These are phyloP conservation scores for Rhynchophorus ferrugineus DNA, from an alignment of 1,140 invertebrate genomes.

Conservation along the genomic window DNA sequence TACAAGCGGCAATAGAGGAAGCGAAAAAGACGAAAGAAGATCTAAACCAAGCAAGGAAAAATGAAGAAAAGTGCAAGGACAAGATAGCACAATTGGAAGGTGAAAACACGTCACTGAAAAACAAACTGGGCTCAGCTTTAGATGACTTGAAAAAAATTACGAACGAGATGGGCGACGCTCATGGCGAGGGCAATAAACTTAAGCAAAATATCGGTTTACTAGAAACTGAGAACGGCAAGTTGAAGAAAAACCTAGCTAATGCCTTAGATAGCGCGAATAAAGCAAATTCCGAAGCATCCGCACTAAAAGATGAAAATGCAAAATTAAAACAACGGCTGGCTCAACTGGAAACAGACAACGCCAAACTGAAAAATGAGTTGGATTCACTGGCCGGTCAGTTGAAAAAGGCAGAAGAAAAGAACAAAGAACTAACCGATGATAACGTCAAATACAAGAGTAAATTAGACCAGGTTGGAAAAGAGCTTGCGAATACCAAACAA, in stretches of 20 bases:
- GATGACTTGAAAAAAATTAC: slow-evolving; percentile 23
- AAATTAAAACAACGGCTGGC: slow-evolving; percentile 17
- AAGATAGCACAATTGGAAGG: slow-evolving; percentile 19
- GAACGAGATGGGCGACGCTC: slow-evolving; percentile 14
- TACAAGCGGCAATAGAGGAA: slow-evolving; percentile 14
- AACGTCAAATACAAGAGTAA: slow-evolving; percentile 10
- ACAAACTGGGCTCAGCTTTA: slow-evolving; percentile 14
- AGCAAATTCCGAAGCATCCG: background rate
- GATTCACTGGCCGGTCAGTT: slow-evolving; percentile 4
- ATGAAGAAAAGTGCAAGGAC: slow-evolving; percentile 4
- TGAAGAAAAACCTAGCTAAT: slow-evolving; percentile 16
- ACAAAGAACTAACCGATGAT: slow-evolving; percentile 13
- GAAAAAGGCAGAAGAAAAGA: slow-evolving; percentile 9
- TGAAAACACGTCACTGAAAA: slow-evolving; percentile 20
- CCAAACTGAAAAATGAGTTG: slow-evolving; percentile 13
- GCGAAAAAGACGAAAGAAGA: slow-evolving; percentile 7
- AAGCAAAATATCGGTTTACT: slow-evolving; percentile 18
- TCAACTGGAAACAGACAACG: slow-evolving; percentile 16
- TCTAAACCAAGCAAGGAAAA: slow-evolving; percentile 1
- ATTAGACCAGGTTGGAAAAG: slow-evolving; percentile 8
- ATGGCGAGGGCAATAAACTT: slow-evolving; percentile 15
- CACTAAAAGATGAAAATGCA: slow-evolving; percentile 15
- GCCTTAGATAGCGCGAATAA: slow-evolving; percentile 14
- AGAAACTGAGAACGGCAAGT: slow-evolving; percentile 14
- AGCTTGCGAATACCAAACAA: slow-evolving; percentile 8